Base-by-base conservation (phyloP, 2,113 vertebrate genomes). In the Etheostoma cragini region DNA sequence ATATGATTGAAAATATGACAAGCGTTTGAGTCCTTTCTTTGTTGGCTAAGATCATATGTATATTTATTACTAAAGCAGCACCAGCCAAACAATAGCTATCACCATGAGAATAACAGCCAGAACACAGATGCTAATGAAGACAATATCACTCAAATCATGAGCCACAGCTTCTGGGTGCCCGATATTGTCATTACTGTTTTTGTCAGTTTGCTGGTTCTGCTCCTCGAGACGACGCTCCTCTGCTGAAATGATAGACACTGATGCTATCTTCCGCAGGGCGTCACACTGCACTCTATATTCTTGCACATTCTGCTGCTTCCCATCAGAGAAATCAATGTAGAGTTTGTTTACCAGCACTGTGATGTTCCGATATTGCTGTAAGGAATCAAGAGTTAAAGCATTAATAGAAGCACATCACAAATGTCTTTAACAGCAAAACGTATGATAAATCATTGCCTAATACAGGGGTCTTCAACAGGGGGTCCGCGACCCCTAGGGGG, bases 111-210 rank as follows among this genome's bases (percentile, higher is more conserved):
- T 94, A 54, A 98, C 97, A 0, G 98, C 98, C 83, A 99, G 94
- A 85, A 98, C 96, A 85, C 98, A 99, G 82, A 99, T 97, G 82
- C 97, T 97, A 86, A 99, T 96, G 90, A 99, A 99, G 90, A 99
- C 79, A 0, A 99, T 94, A 75, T 99, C 98, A 0, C 98, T 99
- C 87, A 96, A 95, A 90, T 99, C 98, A 50, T 97, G 97, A 65
- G 96, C 94, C 89, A 83, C 93, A 3, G 72, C 85, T 26, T 79
- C 87, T 0, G 0, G 78, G 8, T 72, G 76, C 15, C 61, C 89
- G 0, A 14, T 45, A 0, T 81, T 52, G 38, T 45, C 80, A 22
- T 12, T 42, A 7, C 86, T 83, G 5, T 90, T 90, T 0, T 82
- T 87, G 7, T 96, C 96, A 35, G 93, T 90, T 6, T 95, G 95